Evolutionary conservation across 2,113 vertebrate genomes (phyloP).

Genomic region (pig (Sus scrofa)): T2T-Sscrofa CM000822.6:53276001-53276500

Average conservation of each 20-base stretch:
- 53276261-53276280: no score
- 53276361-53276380: no score
- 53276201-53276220: not conserved
- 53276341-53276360: no score
- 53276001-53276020: not conserved
- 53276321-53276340: no score
- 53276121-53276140: not conserved
- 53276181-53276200: not conserved
- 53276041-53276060: not conserved
- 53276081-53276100: not conserved
- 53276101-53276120: conserved; percentile 11
- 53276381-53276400: no score
- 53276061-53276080: not conserved
- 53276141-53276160: not conserved
- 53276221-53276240: not conserved
- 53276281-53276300: no score
- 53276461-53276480: no score
- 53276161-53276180: conserved; percentile 30
- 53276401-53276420: no score
- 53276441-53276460: no score
- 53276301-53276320: no score
- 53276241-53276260: not conserved
- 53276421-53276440: no score
- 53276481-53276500: no score
- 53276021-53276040: not conserved